These are phyloP conservation scores for Phataginus tricuspis DNA, from an alignment of 2,797 vertebrate genomes.

Conservation along the genomic window DNA sequence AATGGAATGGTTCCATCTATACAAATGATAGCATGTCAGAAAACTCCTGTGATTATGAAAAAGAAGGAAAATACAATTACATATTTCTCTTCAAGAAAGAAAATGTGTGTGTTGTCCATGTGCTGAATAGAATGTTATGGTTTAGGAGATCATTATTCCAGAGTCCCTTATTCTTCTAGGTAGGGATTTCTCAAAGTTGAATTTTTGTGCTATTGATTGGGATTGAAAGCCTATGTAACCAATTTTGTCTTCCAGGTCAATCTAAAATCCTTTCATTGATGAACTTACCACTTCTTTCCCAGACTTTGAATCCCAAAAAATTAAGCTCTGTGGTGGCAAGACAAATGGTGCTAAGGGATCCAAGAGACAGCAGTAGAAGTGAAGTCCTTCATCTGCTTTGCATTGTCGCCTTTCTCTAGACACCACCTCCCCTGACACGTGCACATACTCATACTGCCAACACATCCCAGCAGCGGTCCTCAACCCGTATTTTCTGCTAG, in stretches of 20 bases:
- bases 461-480: neutral
- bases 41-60: conserved; percentile 42
- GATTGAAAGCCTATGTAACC: conserved; percentile 15
- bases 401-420: neutral
- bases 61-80: conserved; percentile 49
- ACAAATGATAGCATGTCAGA: conserved; percentile 55
- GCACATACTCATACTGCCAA: neutral
- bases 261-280: neutral
- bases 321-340: neutral
- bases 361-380: neutral
- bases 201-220: conserved; percentile 1
- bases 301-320: neutral
- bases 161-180: conserved; percentile 2
- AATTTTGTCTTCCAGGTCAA: neutral
- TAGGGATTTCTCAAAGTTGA: conserved; percentile 32
- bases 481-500: neutral
- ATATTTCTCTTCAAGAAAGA: conserved; percentile 25
- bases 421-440: fast-evolving
- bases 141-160: conserved; percentile 29
- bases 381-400: neutral
- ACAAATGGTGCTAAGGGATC: neutral
- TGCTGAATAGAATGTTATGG: conserved; percentile 13
- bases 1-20: conserved; percentile 48
- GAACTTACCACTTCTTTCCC: neutral
- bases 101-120: neutral